Conservation (phyloP, 2,888 invertebrate genomes). For the Papilio protenor region DNA sequence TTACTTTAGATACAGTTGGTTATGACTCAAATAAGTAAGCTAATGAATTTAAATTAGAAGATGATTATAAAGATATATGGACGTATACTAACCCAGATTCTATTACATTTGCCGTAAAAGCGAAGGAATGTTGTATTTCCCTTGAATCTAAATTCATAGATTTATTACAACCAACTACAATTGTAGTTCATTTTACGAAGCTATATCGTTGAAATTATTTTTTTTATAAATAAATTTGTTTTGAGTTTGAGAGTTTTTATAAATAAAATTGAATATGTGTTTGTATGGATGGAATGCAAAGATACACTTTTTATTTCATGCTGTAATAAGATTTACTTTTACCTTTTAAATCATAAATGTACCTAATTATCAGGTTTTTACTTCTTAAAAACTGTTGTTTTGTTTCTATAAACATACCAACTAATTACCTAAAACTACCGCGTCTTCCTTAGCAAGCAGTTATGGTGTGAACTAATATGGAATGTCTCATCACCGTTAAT, state of each 20-base stretch:
- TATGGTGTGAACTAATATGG: slow-evolving; percentile 9
- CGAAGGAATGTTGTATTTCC: background rate
- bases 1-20: background rate
- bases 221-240: too few species aligned
- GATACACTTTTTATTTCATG: too few species aligned
- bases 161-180: background rate
- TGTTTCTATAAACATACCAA: background rate
- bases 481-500: slow-evolving; percentile 22
- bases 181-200: background rate
- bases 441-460: background rate
- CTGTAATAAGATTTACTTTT: too few species aligned
- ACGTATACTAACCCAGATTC: slow-evolving; percentile 6
- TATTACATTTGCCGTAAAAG: background rate
- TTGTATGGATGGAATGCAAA: too few species aligned
- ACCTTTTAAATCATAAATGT: background rate
- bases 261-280: too few species aligned
- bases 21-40: slow-evolving; percentile 13
- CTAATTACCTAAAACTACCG: background rate
- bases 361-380: background rate
- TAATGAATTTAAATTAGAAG: slow-evolving; percentile 3
- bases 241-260: too few species aligned
- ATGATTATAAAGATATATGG: background rate
- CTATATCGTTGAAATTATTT: too few species aligned
- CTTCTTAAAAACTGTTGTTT: background rate
- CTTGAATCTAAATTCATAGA: background rate